Evolutionary conservation across 2,888 invertebrate genomes (phyloP).

Genomic region (Schizaphis graminum): DNA sequence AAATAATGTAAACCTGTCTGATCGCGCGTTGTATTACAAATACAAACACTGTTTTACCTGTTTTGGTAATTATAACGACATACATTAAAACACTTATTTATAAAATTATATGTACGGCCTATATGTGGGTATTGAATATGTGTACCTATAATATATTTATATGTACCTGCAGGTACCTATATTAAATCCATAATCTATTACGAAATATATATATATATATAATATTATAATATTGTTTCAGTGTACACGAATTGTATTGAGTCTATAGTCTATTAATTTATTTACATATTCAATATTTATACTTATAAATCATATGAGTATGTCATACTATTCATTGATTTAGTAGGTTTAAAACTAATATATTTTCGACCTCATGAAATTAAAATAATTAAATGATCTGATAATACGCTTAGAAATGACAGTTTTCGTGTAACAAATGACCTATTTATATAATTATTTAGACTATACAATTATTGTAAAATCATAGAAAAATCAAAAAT

Average conservation of each 20-base stretch:
- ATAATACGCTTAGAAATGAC: not conserved
- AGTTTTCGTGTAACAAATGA: not conserved
- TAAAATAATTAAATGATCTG: not conserved
- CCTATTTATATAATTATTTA: not conserved
- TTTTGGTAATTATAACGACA: not conserved
- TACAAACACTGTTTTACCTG: not conserved
- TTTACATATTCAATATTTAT: not conserved
- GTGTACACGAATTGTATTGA: not conserved
- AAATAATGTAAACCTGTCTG: not conserved
- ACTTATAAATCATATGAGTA: not conserved
- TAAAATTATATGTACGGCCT: not conserved
- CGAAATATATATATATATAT: not conserved
- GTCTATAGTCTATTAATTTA: not conserved
- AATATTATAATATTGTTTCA: not conserved
- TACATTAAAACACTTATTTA: not conserved
- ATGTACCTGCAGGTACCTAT: not conserved
- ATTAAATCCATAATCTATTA: not conserved
- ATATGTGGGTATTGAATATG: not conserved
- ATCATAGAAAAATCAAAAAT: not conserved
- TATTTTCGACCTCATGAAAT: not conserved
- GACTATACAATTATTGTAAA: not conserved
- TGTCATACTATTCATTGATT: not conserved
- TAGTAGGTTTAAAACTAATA: not conserved
- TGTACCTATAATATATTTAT: not conserved
- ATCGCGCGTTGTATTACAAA: not conserved